phyloP scores from a whole-genome alignment of 2,888 invertebrate genomes.

The Scaptomyza polygonia region DNA sequence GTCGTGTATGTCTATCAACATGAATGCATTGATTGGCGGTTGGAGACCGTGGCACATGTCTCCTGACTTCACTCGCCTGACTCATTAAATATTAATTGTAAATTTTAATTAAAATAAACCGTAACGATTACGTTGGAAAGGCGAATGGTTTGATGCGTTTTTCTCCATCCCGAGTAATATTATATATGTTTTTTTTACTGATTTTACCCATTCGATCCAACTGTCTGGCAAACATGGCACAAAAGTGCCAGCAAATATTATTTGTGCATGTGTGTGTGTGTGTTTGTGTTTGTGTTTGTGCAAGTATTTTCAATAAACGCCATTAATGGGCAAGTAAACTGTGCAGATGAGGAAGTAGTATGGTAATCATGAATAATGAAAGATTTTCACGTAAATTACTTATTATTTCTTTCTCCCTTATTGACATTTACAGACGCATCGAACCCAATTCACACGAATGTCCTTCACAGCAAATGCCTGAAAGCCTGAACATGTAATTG shows the following conservation, averaged over 20 bases:
- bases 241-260: conserved; percentile 12
- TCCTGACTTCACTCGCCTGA: conserved; percentile 55
- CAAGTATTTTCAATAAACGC: conserved; percentile 47
- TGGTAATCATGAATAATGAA: conserved; percentile 52
- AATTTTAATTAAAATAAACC: conserved; percentile 79
- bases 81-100: conserved; percentile 81
- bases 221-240: conserved; percentile 16
- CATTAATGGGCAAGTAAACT: conserved; percentile 66
- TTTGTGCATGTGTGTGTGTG: not conserved
- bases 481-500: conserved; percentile 10
- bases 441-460: not conserved
- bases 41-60: conserved; percentile 17
- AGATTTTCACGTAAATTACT: conserved; percentile 9
- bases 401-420: conserved; percentile 12
- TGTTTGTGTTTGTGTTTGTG: not conserved
- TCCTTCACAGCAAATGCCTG: not conserved
- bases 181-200: conserved; percentile 52
- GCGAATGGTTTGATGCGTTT: not conserved
- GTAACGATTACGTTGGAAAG: conserved; percentile 48
- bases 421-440: not conserved
- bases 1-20: conserved; percentile 34
- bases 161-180: conserved; percentile 51
- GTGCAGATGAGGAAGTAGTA: conserved; percentile 24
- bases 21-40: conserved; percentile 33
- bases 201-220: conserved; percentile 37